These are phyloP conservation scores for Tolypeutes matacus DNA, from an alignment of 2,797 vertebrate species.

Conservation along the genomic window DNA sequence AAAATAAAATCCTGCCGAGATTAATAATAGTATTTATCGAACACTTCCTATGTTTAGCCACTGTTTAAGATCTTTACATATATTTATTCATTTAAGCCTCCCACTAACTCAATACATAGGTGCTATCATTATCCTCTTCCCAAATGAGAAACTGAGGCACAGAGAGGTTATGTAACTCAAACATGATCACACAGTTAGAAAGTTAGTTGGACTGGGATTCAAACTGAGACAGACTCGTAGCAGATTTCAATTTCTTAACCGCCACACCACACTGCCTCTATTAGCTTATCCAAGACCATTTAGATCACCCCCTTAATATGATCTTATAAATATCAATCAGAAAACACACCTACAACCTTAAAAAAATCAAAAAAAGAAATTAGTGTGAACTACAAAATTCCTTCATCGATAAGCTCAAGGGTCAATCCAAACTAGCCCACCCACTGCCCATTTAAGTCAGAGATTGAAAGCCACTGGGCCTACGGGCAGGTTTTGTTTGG, in stretches of 20 bases:
- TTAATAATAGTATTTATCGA: not conserved
- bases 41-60: not conserved
- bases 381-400: not conserved
- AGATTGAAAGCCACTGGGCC: not conserved
- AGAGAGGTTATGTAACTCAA: not conserved
- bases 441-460: not conserved
- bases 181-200: not conserved
- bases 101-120: not conserved
- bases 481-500: not conserved
- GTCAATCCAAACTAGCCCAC: not conserved
- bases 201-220: not conserved
- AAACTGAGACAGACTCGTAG: not conserved
- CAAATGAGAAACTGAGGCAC: not conserved
- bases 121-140: not conserved
- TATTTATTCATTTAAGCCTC: not conserved
- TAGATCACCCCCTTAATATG: not conserved
- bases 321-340: not conserved
- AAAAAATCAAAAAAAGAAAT: not conserved
- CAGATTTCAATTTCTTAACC: not conserved
- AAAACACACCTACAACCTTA: not conserved
- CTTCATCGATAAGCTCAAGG: not conserved
- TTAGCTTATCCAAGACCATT: not conserved
- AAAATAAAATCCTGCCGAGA: not conserved
- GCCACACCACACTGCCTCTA: accelerated
- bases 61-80: not conserved